Base-by-base conservation (phyloP, 2,797 vertebrate species). In the Hyperoplus immaculatus region DNA sequence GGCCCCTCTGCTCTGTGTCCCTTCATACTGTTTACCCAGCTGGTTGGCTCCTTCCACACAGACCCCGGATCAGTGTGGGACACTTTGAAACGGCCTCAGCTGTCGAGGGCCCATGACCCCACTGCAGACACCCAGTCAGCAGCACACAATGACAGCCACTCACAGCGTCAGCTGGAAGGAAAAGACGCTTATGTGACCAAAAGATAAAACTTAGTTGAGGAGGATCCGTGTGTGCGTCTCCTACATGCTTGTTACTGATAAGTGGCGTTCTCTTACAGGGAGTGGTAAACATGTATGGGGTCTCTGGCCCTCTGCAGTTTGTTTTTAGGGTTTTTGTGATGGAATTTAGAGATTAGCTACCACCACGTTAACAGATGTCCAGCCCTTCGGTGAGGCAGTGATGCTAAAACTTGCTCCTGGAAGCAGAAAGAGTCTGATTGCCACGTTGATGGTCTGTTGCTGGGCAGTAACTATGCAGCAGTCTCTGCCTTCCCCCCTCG, bases 401-500 rank as follows among this genome's bases (percentile, higher is more conserved):
- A 62, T 62, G 79, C 64, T 87, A 63, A 85, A 90, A 93, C 82
- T 83, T 89, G 63, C 85, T 80, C 86, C 87, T 84, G 72, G 72
- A 83, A 75, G 80, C 82, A 82, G 77, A 87, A 75, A 55, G 49
- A 84, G 72, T 82, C 60, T 69, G 88, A 89, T 90, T 85, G 82
- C 88, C 80, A 75, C 79, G 6, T 74, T 47, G 71, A 87, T 70
- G 82, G 74, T 86, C 91, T 95, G 94, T 95, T 95, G 94, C 94
- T 93, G 93, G 94, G 93, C 94, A 94, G 94, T 94, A 94, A 90
- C 92, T 87, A 89, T 95, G 94, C 94, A 91, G 92, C 87, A 92
- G 61, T 82, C 81, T 87, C 81, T 78, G 67, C 75, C 55, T 58
- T 69, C 61, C 72, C 61, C 72, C 69, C 68, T 75, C 77, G 65